Evolutionary conservation across 2,797 vertebrate species (phyloP).

Genomic region (Psittacula echo): DNA sequence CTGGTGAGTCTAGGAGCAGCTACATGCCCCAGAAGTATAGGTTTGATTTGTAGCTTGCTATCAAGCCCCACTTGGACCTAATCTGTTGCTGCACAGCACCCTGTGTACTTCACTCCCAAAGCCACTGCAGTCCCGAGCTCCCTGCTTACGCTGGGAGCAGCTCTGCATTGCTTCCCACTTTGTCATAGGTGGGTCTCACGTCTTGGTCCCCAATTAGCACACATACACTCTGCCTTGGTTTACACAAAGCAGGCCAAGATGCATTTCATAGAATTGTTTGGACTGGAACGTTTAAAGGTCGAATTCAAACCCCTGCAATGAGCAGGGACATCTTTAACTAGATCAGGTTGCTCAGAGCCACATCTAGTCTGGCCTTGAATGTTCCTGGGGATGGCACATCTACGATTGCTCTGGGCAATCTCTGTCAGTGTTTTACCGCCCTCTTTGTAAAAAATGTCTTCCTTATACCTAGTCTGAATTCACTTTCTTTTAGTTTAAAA

Average conservation of each 20-base stretch:
- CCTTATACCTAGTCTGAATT: neutral
- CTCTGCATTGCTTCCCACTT: neutral
- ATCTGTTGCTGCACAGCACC: rapidly evolving
- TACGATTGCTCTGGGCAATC: neutral
- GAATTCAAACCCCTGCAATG: neutral
- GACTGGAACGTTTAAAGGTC: neutral
- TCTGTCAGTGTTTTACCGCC: neutral
- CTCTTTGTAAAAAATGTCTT: neutral
- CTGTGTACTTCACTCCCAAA: neutral
- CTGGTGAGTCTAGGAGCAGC: neutral
- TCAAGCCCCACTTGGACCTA: neutral
- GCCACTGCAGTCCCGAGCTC: rapidly evolving
- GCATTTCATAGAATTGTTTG: rapidly evolving
- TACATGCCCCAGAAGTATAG: neutral
- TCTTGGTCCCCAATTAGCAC: neutral
- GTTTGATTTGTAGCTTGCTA: neutral
- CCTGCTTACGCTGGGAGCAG: neutral
- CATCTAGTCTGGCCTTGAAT: too few species aligned
- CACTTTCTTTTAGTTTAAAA: neutral
- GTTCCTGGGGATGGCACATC: too few species aligned
- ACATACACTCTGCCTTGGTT: neutral
- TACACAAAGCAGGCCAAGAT: neutral
- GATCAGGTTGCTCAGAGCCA: neutral
- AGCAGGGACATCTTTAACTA: neutral
- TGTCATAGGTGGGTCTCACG: neutral